Conservation (phyloP, 2,113 vertebrate species). For the Symphodus melops region DNA sequence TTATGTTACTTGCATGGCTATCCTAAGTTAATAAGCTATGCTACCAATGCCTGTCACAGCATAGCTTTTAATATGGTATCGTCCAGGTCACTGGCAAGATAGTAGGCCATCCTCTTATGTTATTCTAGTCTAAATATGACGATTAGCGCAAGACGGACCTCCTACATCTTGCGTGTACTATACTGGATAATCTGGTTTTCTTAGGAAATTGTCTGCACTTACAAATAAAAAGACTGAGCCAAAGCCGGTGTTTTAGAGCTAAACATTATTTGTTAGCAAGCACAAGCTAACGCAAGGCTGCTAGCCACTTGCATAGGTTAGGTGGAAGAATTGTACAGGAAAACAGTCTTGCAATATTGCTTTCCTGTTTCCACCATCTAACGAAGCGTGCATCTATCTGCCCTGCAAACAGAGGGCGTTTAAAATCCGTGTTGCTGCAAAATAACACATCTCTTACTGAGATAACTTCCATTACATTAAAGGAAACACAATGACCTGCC, state of each 20-base stretch:
- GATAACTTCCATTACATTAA: neutral
- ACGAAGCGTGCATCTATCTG: neutral
- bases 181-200: neutral
- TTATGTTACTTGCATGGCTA: conserved; percentile 15
- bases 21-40: conserved; percentile 31
- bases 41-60: conserved; percentile 41
- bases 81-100: conserved; percentile 59
- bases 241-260: conserved; percentile 15
- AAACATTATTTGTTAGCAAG: conserved; percentile 25
- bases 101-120: conserved; percentile 51
- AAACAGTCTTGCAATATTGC: conserved; percentile 31
- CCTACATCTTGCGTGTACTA: conserved; percentile 7
- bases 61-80: conserved; percentile 61
- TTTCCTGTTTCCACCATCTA: neutral
- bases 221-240: neutral
- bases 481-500: conserved; percentile 28
- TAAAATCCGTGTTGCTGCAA: neutral
- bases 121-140: conserved; percentile 15
- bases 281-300: conserved; percentile 42
- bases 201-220: neutral
- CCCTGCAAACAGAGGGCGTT: neutral
- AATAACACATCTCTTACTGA: neutral
- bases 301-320: conserved; percentile 56
- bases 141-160: conserved; percentile 1
- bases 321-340: conserved; percentile 48